Evolutionary conservation across 2,113 vertebrate species (phyloP), one percentile per base, ranked within the genome.

Genomic region (Takifugu bimaculatus): DNA sequence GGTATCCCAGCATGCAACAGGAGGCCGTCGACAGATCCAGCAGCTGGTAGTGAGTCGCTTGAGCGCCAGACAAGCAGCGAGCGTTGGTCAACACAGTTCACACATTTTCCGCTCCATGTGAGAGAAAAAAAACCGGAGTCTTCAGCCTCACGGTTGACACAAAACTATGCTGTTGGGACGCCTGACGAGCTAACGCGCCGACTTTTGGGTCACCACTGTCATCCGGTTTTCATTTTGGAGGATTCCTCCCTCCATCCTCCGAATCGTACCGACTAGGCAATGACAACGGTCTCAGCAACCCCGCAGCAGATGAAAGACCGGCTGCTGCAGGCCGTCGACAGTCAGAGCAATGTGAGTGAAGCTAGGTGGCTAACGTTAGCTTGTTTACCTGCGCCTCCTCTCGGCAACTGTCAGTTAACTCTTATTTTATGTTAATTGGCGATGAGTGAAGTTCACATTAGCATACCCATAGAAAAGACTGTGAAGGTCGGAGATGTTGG

Each of bases 251-350:
- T 90, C 90, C 90, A 88, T 90, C 92, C 88, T 87, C 91, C 92
- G 90, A 88, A 88, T 88, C 91, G 87, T 83, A 90, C 90, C 91
- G 74, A 92, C 90, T 90, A 80, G 90, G 94, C 94, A 92, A 96
- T 97, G 95, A 96, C 94, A 94, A 92, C 94, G 93, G 94, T 92
- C 93, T 91, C 93, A 83, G 93, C 91, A 90, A 95, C 93, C 88
- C 94, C 95, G 94, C 94, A 94, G 94, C 94, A 95, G 93, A 95
- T 97, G 91, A 96, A 91, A 93, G 95, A 96, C 93, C 93, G 93
- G 93, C 95, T 97, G 94, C 93, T 97, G 92, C 92, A 94, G 94
- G 94, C 94, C 94, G 92, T 95, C 92, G 94, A 96, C 92, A 89
- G 91, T 87, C 92, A 94, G 69, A 96, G 93, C 91, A 97, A 96